A percentile compares a stretch with the other conserved stretches of the same genome.
These are phyloP conservation scores for Protaetia brevitarsis DNA, from an alignment of 1,140 invertebrate species.

Conservation along the genomic window DNA sequence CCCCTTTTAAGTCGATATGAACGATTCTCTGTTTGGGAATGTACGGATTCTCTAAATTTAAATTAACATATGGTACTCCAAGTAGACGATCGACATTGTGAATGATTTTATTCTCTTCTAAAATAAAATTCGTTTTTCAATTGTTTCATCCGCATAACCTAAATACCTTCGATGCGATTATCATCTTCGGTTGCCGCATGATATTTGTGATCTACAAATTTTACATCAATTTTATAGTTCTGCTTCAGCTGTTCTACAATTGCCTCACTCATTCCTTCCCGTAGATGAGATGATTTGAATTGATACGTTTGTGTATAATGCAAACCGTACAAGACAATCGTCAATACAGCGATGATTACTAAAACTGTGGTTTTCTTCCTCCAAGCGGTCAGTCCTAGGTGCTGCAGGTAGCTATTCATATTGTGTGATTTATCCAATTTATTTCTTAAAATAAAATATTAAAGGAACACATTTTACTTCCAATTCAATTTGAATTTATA, in stretches of 20 bases:
- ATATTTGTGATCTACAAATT: constrained; percentile 21
- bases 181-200: not conserved
- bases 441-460: no score
- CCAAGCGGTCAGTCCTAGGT: constrained; percentile 41
- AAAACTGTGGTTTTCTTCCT: constrained; percentile 44
- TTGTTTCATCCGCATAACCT: not conserved
- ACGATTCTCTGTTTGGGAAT: constrained; percentile 58
- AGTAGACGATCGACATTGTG: constrained; percentile 37
- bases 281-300: not conserved
- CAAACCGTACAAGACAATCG: constrained; percentile 42
- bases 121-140: not conserved
- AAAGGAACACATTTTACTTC: no score
- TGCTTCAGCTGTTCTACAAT: constrained; percentile 6
- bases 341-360: constrained; percentile 34
- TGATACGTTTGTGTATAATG: constrained; percentile 39
- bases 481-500: no score
- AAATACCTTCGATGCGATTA: not conserved
- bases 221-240: constrained; percentile 22
- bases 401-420: constrained; percentile 43
- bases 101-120: not conserved
- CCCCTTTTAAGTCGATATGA: constrained; percentile 89
- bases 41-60: constrained; percentile 42
- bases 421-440: no score
- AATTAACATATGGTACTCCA: constrained; percentile 44
- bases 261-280: not conserved